Evolutionary conservation across 2,797 vertebrate species (phyloP), one percentile per base, ranked within the genome.

Genomic region (Nasua narica): DNA sequence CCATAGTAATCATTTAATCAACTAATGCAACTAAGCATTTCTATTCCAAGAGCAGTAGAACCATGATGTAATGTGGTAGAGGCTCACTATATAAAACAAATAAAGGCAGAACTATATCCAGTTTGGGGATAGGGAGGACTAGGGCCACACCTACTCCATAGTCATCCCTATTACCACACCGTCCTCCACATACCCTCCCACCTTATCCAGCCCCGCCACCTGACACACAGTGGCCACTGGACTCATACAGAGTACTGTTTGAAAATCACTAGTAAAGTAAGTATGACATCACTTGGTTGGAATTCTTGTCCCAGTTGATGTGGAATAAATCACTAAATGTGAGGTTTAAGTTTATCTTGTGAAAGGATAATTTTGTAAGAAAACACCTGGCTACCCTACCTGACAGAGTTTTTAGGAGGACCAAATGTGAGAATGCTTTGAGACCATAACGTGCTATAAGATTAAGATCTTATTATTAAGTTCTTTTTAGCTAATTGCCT

Each of bases 1-100:
- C n/a, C 48, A 56, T 87, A 74, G 29, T 85, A 79, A 97, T 96
- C 62, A 40, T 90, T 93, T 94, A 84, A 87, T 40, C 29, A 93
- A 29, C 43, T 85, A 93, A 86, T 43, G 2, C 5, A 96, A 7
- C 48, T 79, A 62, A 67, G 40, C 43, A 56, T 85, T 87, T 95
- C 72, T 95, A 21, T 90, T 16, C 37, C 67, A 86, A 96, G 76
- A 92, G 18, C 21, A 84, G 6, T 79, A 93, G 40, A 94, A 54
- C 27, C 12, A 7, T 90, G 25, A 3, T 91, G 6, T 76, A 56
- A 74, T 91, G 9, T 54, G 58, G 2, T 29, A n/a, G 79, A 93
- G 79, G 52, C 58, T 69, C 35, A 50, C 0, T 79, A 46, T 16
- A 15, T 56, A 94, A 92, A 90, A 81, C 4, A 21, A 65, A 72